Evolutionary conservation across 37 sponge, comb jelly and placozoan species (phyloP).

Genomic region (Haliclona indistincta): DNA sequence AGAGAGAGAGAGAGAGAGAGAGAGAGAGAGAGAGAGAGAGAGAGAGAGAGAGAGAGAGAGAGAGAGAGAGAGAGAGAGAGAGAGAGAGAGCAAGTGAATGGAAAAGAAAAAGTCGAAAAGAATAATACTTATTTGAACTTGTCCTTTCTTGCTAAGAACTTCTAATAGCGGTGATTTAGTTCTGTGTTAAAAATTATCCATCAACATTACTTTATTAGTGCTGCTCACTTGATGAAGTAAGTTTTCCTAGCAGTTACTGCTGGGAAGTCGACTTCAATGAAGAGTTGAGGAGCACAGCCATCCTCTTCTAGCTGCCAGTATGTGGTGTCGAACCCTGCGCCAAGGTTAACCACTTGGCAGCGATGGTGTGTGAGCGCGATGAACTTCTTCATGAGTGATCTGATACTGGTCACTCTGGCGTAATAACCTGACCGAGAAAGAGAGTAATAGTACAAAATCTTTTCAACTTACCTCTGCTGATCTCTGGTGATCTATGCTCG

Average conservation of each 20-base stretch:
- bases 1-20: slow-evolving; percentile 15
- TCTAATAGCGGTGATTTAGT: no score
- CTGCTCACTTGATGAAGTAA: slow-evolving; percentile 48
- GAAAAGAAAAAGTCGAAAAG: neutral
- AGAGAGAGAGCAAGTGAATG: no score
- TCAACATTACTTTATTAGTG: neutral
- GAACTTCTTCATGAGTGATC: slow-evolving; percentile 52
- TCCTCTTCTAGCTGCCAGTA: slow-evolving; percentile 65
- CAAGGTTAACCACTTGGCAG: slow-evolving; percentile 79
- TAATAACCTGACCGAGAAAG: slow-evolving; percentile 62
- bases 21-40: slow-evolving; percentile 18
- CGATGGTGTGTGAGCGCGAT: slow-evolving; percentile 28
- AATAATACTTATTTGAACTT: neutral
- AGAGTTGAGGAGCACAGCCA: slow-evolving; percentile 22
- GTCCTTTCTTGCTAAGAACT: no score
- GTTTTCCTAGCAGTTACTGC: slow-evolving; percentile 54
- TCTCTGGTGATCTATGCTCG: slow-evolving; percentile 78
- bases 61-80: slow-evolving; percentile 27
- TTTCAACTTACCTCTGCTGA: slow-evolving; percentile 82
- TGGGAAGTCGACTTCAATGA: slow-evolving; percentile 75
- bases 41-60: slow-evolving; percentile 6
- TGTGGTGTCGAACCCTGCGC: slow-evolving; percentile 92
- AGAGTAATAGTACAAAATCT: no score
- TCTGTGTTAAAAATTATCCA: neutral
- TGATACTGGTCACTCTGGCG: slow-evolving; percentile 63